Evolutionary conservation across 2,113 vertebrate genomes (phyloP), one percentile per base, ranked within the genome.

Genomic region (Progne subis): DNA sequence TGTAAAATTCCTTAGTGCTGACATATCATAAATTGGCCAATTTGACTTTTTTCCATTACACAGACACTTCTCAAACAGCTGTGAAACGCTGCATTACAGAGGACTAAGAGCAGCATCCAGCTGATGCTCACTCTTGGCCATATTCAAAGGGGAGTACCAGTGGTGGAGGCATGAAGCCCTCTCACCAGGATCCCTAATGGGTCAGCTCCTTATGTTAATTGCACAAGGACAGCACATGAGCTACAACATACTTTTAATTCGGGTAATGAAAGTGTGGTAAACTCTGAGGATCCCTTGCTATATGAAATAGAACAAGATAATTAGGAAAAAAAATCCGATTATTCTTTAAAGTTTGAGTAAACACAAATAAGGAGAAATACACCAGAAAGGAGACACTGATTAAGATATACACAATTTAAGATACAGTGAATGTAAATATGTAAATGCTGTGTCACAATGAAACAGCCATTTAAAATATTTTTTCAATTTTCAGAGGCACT

Each of bases 221-320:
- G 76, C 65, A 84, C 79, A 90, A 76, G 67, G 43, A 72, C 25
- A 76, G 31, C 5, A 0, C 18, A 49, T 11, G 29, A 85, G 65
- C 72, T 72, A 84, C 76, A 86, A 72, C 5, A 34, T 57, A 61
- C 41, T 90, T 95, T 64, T 63, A 87, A 74, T 50, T 83, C 68
- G 92, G 72, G 50, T 53, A 55, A 68, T 41, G 63, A 93, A 96
- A 95, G 88, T 92, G 91, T 95, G 90, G 91, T 92, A 93, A 90
- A 95, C 89, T 92, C 88, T 91, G 84, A 92, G 55, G 43, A 93
- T 69, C 69, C 88, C 88, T 94, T 56, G 68, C 77, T 90, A 90
- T 34, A 68, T 41, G 25, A 81, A 90, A 87, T 7, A 68, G 47
- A 92, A 81, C 69, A 70, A 86, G 63, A 83, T 57, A 88, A 81